These are phyloP conservation scores for Poecilia picta DNA, from an alignment of 2,797 vertebrate genomes.

Conservation along the genomic window DNA sequence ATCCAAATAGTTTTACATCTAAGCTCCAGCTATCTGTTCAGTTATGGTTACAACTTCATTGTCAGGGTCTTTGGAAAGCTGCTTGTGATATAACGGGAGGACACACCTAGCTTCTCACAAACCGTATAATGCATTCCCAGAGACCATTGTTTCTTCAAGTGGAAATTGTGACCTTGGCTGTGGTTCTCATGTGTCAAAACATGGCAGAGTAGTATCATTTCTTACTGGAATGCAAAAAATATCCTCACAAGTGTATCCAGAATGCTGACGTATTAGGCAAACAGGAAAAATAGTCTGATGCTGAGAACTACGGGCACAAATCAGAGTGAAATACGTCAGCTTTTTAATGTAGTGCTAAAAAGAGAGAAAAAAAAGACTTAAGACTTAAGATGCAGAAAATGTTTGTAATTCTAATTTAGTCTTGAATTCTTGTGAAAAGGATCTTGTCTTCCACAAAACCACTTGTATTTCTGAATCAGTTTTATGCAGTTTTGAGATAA, in stretches of 20 bases:
- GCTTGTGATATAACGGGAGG: background rate
- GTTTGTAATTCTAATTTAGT: background rate
- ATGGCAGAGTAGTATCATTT: conserved; percentile 23
- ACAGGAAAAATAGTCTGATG: background rate
- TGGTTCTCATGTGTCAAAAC: conserved; percentile 2
- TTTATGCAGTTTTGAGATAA: background rate
- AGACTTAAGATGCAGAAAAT: background rate
- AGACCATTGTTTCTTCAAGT: conserved; percentile 1
- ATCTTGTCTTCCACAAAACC: background rate
- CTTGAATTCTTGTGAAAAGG: background rate
- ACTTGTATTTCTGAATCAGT: background rate
- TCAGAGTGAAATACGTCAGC: background rate
- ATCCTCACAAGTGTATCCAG: background rate
- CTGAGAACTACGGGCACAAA: background rate
- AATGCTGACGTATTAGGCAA: background rate
- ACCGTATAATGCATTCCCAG: conserved; percentile 1
- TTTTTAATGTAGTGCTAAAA: background rate
- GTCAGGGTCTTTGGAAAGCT: background rate
- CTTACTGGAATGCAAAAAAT: conserved; percentile 14
- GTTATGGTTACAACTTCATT: background rate
- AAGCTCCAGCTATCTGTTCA: background rate
- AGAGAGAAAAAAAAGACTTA: background rate
- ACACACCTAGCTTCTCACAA: background rate
- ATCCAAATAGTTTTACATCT: background rate
- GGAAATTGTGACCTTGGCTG: conserved; percentile 7